Evolutionary conservation across 1,140 invertebrate genomes (phyloP).

Genomic region (Papilio polyxenes): DNA sequence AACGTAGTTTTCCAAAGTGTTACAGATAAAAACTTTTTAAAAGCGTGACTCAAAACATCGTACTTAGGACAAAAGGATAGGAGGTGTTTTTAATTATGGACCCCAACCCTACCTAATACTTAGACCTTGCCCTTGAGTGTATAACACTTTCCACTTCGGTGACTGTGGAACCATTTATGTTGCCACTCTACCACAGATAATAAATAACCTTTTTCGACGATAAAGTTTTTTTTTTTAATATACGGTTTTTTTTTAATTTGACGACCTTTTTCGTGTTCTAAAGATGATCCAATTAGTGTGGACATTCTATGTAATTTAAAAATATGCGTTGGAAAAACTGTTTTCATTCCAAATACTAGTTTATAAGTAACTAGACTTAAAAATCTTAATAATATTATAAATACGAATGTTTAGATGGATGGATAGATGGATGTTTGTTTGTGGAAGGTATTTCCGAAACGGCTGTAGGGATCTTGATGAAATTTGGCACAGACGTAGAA

Average conservation of each 20-base stretch:
- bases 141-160: constrained; percentile 24
- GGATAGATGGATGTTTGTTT: no score
- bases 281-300: constrained; percentile 8
- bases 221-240: background rate
- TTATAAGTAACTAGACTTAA: no score
- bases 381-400: no score
- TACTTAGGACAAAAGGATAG: constrained; percentile 31
- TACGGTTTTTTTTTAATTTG: background rate
- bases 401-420: no score
- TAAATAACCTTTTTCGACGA: constrained; percentile 2
- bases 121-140: constrained; percentile 34
- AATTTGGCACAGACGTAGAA: no score
- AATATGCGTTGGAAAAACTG: no score
- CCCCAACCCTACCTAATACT: constrained; percentile 28
- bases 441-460: no score
- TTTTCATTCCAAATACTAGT: no score
- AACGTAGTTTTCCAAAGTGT: background rate
- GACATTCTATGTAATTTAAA: background rate
- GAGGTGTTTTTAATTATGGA: constrained; percentile 36
- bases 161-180: constrained; percentile 25
- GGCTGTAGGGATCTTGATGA: no score
- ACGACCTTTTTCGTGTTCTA: background rate
- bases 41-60: constrained; percentile 14
- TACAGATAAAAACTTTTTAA: background rate
- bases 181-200: constrained; percentile 22